phyloP scores from a whole-genome alignment of 2,797 vertebrate genomes.

The Octomys mimax region DNA sequence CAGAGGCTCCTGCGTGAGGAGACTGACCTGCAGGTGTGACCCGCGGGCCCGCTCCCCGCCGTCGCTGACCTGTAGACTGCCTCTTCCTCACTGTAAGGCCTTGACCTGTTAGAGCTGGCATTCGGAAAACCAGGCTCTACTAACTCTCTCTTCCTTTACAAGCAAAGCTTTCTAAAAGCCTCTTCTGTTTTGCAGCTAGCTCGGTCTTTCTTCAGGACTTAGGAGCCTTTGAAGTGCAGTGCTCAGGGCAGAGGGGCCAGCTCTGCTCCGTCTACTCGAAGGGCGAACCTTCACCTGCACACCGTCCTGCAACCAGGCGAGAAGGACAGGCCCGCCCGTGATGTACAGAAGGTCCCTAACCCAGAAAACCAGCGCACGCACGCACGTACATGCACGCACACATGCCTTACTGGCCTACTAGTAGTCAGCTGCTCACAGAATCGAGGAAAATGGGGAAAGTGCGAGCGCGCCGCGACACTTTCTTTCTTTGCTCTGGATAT shows the following conservation, averaged over 20 bases:
- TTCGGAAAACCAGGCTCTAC: not conserved
- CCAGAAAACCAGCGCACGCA: not conserved
- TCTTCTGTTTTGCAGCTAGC: not conserved
- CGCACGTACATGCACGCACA: not conserved
- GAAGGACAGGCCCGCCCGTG: too few species aligned
- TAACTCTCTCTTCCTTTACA: not conserved
- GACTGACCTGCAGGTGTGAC: not conserved
- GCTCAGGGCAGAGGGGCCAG: not conserved
- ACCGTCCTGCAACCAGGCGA: not conserved
- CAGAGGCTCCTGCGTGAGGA: too few species aligned
- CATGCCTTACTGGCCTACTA: not conserved
- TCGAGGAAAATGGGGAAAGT: not conserved
- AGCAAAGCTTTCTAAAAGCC: not conserved
- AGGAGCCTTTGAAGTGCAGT: not conserved
- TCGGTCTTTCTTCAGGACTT: not conserved
- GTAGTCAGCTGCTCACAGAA: not conserved
- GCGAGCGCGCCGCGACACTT: not conserved
- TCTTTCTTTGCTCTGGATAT: not conserved
- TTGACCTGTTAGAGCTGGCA: not conserved
- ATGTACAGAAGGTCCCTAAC: not conserved
- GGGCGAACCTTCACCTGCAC: too few species aligned
- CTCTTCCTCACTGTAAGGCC: not conserved
- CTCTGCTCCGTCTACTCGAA: not conserved
- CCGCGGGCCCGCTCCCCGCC: not conserved
- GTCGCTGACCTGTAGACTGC: not conserved